Percentiles rank a stretch among this genome's conserved stretches.
Evolutionary conservation across 2,888 invertebrate genomes (phyloP).

Genomic region (Leptinotarsa peninsularis): DNA sequence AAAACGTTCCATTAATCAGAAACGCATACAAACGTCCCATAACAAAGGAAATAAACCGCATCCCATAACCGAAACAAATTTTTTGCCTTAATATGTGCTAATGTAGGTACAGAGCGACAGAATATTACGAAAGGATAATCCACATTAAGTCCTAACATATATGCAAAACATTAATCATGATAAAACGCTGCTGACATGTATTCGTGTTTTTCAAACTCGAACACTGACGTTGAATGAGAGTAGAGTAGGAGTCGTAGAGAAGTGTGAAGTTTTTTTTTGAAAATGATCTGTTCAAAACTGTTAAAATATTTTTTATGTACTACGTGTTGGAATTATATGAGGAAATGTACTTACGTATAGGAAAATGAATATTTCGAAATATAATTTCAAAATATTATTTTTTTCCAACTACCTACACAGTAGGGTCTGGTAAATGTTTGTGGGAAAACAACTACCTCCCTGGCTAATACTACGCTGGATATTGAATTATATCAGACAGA

Average conservation of each 20-base stretch:
- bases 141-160: slow-evolving; percentile 47
- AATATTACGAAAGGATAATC: slow-evolving; percentile 48
- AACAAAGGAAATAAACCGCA: slow-evolving; percentile 20
- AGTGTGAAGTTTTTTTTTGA: neutral
- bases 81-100: slow-evolving; percentile 35
- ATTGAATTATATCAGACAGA: too few species aligned
- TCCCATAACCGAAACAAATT: slow-evolving; percentile 16
- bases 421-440: too few species aligned
- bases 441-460: too few species aligned
- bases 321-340: neutral
- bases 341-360: too few species aligned
- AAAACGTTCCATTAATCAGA: slow-evolving; percentile 17
- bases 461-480: too few species aligned
- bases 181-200: slow-evolving; percentile 44
- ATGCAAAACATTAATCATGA: slow-evolving; percentile 50
- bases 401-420: too few species aligned
- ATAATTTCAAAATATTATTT: too few species aligned
- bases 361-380: too few species aligned
- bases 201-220: slow-evolving; percentile 38
- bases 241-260: neutral
- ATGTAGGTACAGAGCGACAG: slow-evolving; percentile 33
- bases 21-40: neutral
- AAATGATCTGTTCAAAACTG: neutral
- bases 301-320: neutral
- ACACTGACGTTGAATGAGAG: neutral